A percentile compares a stretch with the other conserved stretches of the same genome.
phyloP scores from a whole-genome alignment of 92 coral and sea anemone genomes.

The Isaurus tuberculatus region DNA sequence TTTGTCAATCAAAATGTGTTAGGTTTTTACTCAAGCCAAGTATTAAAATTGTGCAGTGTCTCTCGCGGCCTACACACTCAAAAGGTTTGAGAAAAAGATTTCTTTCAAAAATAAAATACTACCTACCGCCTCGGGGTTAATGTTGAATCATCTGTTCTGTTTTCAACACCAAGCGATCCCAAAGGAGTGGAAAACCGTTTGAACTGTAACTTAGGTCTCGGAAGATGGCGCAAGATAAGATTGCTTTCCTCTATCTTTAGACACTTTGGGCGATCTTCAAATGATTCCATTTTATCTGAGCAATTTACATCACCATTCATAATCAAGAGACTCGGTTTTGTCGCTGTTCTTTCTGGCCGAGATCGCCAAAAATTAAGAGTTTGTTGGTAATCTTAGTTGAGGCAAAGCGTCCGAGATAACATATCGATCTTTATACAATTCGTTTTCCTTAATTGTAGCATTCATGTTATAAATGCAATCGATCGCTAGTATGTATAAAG shows the following conservation, averaged over 20 bases:
- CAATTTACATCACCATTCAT: conserved; percentile 12
- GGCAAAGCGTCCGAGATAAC: not conserved
- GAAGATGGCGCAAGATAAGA: conserved; percentile 45
- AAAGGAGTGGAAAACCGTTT: conserved; percentile 71
- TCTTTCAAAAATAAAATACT: not conserved
- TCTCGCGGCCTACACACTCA: too few relatives aligned
- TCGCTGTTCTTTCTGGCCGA: conserved; percentile 4
- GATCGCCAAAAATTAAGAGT: conserved; percentile 33
- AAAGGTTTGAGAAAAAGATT: not conserved
- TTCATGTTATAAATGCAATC: conserved; percentile 10
- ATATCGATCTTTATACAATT: conserved; percentile 4
- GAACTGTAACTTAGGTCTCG: conserved; percentile 60
- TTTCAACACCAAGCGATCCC: conserved; percentile 66
- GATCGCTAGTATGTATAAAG: not conserved
- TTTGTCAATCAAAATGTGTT: not conserved
- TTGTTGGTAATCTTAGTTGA: conserved; percentile 8
- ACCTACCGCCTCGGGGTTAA: conserved; percentile 56
- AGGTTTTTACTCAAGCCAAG: not conserved
- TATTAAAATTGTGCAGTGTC: not conserved
- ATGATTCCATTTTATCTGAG: not conserved
- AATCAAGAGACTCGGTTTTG: conserved; percentile 24
- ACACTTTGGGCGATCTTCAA: conserved; percentile 12
- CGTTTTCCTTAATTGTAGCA: not conserved
- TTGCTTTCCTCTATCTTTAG: conserved; percentile 20
- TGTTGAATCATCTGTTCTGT: conserved; percentile 78